A percentile compares a stretch with the other conserved stretches of the same genome.
These are phyloP conservation scores for Volucella bombylans DNA, from an alignment of 2,888 invertebrate species.

Conservation along the genomic window DNA sequence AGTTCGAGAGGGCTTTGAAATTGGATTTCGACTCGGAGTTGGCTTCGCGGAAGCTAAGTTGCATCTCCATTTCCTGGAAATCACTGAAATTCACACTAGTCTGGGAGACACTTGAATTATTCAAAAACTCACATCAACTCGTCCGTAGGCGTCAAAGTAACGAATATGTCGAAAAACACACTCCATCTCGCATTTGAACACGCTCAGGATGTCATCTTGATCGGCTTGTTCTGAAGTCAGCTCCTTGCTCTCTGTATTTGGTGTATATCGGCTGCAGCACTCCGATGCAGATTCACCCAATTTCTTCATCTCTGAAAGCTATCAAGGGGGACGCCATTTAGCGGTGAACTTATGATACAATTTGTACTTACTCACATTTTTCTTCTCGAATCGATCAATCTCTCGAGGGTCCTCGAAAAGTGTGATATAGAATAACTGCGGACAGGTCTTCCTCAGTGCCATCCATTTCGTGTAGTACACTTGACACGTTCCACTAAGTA, in stretches of 20 bases:
- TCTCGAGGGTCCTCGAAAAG: slow-evolving; percentile 59
- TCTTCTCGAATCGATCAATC: slow-evolving; percentile 13
- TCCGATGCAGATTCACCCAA: slow-evolving; percentile 73
- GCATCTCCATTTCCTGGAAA: slow-evolving; percentile 73
- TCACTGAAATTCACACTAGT: background rate
- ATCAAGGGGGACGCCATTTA: background rate
- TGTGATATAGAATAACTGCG: slow-evolving; percentile 44
- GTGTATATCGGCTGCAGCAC: slow-evolving; percentile 70
- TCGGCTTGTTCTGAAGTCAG: slow-evolving; percentile 51
- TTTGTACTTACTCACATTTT: slow-evolving; percentile 46
- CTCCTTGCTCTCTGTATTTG: slow-evolving; percentile 14
- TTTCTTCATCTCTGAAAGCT: slow-evolving; percentile 48
- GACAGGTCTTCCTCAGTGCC: slow-evolving; percentile 44
- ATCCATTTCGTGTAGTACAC: slow-evolving; percentile 75
- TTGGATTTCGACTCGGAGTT: slow-evolving; percentile 18
- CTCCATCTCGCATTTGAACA: slow-evolving; percentile 69
- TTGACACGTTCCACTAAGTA: slow-evolving; percentile 74
- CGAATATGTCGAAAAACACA: slow-evolving; percentile 76
- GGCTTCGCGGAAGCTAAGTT: slow-evolving; percentile 74
- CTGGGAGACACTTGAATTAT: background rate
- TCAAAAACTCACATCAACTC: slow-evolving; percentile 75
- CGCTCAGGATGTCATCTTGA: slow-evolving; percentile 39
- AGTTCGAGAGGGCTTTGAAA: slow-evolving; percentile 47
- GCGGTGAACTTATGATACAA: background rate
- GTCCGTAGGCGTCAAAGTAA: slow-evolving; percentile 77